Percentiles rank a stretch among this genome's conserved stretches.
Conservation (phyloP, 1,140 invertebrate genomes). For the Copidosoma floridanum region DNA sequence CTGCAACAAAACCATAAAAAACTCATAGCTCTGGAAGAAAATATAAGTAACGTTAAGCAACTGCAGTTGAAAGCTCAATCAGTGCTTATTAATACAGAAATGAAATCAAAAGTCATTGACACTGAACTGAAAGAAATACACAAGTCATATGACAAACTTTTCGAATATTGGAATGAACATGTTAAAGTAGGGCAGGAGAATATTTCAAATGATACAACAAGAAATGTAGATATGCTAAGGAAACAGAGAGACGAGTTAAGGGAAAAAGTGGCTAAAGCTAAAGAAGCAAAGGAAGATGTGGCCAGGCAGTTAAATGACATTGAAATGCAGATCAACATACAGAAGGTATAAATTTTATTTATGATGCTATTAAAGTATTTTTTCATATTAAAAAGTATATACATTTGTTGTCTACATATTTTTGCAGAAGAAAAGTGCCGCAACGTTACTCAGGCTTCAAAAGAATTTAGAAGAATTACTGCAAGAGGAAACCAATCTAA, state of each 20-base stretch:
- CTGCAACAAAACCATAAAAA: constrained; percentile 17
- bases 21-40: constrained; percentile 16
- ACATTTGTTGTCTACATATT: neutral
- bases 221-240: constrained; percentile 19
- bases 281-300: neutral
- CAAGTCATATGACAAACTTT: neutral
- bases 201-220: neutral
- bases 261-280: constrained; percentile 2
- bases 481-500: constrained; percentile 16
- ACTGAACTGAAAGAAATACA: constrained; percentile 21
- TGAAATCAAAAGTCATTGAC: neutral
- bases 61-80: constrained; percentile 22
- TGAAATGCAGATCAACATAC: constrained; percentile 16
- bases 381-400: constrained; percentile 2
- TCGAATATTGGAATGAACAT: neutral
- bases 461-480: constrained; percentile 11
- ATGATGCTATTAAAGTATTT: constrained; percentile 3
- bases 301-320: constrained; percentile 9
- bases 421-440: constrained; percentile 34
- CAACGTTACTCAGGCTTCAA: constrained; percentile 8
- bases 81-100: constrained; percentile 1
- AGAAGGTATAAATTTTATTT: neutral
- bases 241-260: constrained; percentile 15
- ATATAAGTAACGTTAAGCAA: constrained; percentile 19
- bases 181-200: neutral